Conservation (phyloP, 2,797 vertebrate species). For the Mycteria americana region DNA sequence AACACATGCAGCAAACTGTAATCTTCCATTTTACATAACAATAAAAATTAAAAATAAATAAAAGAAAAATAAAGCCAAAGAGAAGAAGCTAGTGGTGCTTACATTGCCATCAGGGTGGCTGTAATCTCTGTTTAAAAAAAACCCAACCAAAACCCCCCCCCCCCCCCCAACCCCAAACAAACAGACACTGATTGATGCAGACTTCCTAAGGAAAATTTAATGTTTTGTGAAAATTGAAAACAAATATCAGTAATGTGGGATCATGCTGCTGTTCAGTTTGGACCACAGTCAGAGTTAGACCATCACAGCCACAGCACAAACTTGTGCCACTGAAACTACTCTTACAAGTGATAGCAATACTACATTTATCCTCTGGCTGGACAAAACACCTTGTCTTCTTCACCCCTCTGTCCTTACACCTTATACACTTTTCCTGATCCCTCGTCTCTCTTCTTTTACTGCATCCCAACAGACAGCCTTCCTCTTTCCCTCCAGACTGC, state of each 20-base stretch:
- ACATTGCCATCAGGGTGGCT: not conserved
- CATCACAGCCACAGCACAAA: not conserved
- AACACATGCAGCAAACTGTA: not conserved
- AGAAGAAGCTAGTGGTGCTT: not conserved
- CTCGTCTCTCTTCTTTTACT: not conserved
- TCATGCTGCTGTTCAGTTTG: not conserved
- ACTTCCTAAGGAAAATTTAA: not conserved
- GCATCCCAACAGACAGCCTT: not conserved
- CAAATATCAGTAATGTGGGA: not conserved
- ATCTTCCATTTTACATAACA: not conserved
- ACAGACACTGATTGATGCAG: not conserved
- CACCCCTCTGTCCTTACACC: not conserved
- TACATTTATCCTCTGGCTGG: not conserved
- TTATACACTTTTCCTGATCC: not conserved
- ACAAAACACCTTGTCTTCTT: not conserved
- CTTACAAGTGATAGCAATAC: not conserved
- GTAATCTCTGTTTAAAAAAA: not conserved
- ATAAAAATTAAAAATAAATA: not conserved
- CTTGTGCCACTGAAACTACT: not conserved
- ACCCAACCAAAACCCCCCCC: no score
- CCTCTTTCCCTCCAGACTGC: not conserved
- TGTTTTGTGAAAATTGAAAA: not conserved
- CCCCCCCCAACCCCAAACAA: accelerated
- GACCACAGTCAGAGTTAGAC: not conserved
- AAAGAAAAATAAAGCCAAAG: not conserved